These are phyloP conservation scores for Venustoraphidia nigricollis DNA, from an alignment of 2,888 invertebrate genomes.

Conservation along the genomic window DNA sequence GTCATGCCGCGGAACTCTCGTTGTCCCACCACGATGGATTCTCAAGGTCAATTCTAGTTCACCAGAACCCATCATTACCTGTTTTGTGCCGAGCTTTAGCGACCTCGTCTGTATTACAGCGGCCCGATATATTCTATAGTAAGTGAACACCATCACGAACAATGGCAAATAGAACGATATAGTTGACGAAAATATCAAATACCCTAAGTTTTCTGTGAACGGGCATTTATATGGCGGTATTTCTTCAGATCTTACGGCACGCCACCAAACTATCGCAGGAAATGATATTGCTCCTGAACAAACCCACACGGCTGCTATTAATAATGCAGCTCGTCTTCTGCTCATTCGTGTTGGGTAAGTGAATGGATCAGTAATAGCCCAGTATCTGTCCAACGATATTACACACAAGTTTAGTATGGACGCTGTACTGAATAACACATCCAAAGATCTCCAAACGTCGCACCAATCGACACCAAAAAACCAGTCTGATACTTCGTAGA, in stretches of 20 bases:
- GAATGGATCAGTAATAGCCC: slow-evolving; percentile 98
- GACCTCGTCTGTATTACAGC: slow-evolving; percentile 86
- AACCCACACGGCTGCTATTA: slow-evolving; percentile 92
- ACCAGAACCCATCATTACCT: slow-evolving; percentile 70
- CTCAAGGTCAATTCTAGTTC: slow-evolving; percentile 78
- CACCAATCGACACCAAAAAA: slow-evolving; percentile 93
- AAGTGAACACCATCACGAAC: slow-evolving; percentile 96
- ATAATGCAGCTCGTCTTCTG: slow-evolving; percentile 63
- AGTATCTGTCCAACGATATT: slow-evolving; percentile 90
- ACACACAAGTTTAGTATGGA: slow-evolving; percentile 96
- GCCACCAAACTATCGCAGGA: slow-evolving; percentile 94
- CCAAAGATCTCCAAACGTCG: slow-evolving; percentile 93
- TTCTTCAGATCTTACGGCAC: slow-evolving; percentile 68
- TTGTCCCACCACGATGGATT: slow-evolving; percentile 82
- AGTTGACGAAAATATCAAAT: slow-evolving; percentile 92
- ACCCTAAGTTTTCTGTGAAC: slow-evolving; percentile 92
- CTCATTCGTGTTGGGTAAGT: slow-evolving; percentile 94
- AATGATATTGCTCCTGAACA: slow-evolving; percentile 95
- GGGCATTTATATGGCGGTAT: slow-evolving; percentile 78
- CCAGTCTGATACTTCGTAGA: slow-evolving; percentile 86
- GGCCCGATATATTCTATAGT: slow-evolving; percentile 88
- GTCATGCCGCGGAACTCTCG: slow-evolving; percentile 32
- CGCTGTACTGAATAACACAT: slow-evolving; percentile 93
- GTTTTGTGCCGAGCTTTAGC: slow-evolving; percentile 80
- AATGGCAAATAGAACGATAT: slow-evolving; percentile 96